Evolutionary conservation across 2,888 invertebrate species (phyloP).

Genomic region (Drosophila neoperkinsi): DNA sequence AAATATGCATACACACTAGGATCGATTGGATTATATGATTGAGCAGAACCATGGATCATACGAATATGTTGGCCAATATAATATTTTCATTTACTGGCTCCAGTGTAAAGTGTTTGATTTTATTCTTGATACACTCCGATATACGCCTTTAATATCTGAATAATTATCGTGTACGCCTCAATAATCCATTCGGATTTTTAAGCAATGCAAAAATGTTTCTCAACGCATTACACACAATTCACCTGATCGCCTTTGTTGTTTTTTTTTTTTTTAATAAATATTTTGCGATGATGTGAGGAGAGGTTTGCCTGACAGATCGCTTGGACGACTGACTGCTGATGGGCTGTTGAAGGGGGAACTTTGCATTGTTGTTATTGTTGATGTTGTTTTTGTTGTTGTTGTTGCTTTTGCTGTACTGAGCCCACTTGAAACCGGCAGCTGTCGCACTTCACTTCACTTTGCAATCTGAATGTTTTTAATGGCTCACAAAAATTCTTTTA

Average conservation of each 20-base stretch:
- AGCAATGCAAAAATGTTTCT: conserved; percentile 11
- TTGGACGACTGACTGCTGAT: conserved; percentile 64
- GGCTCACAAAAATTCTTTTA: conserved; percentile 54
- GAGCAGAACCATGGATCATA: background rate
- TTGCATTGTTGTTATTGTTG: conserved; percentile 47
- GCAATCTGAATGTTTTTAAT: conserved; percentile 65
- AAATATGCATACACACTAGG: background rate
- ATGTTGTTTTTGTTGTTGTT: conserved; percentile 43
- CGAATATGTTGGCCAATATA: background rate
- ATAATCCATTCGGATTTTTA: background rate
- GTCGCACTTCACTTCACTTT: conserved; percentile 77
- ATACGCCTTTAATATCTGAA: background rate
- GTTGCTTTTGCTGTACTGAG: conserved; percentile 41
- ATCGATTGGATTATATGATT: background rate
- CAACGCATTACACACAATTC: conserved; percentile 24
- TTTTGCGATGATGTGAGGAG: conserved; percentile 39
- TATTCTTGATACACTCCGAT: background rate
- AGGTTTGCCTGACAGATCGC: conserved; percentile 71
- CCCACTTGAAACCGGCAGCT: conserved; percentile 70
- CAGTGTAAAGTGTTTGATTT: background rate
- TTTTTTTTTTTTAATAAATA: conserved; percentile 47
- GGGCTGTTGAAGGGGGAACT: conserved; percentile 41
- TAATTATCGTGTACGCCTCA: background rate
- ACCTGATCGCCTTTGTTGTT: conserved; percentile 38
- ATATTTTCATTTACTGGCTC: background rate